Evolutionary conservation across 1,140 invertebrate species (phyloP), one percentile per base, ranked within the genome.

Genomic region (Trachelipus rathkii): DNA sequence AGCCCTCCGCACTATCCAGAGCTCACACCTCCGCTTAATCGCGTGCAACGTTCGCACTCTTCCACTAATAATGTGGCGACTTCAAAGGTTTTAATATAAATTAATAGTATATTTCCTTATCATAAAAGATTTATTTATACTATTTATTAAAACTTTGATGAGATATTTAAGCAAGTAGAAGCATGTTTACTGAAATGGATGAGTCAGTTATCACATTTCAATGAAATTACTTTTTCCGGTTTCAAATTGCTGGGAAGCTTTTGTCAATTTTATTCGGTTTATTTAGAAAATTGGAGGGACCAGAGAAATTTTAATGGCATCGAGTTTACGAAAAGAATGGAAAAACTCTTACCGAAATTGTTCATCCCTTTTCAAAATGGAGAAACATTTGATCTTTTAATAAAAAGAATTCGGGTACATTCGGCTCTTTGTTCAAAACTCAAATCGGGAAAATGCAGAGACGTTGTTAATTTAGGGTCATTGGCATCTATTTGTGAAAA

Each of bases 181-280:
- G 77, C 75, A 44, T 81, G 79, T 24, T 50, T 76, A 44, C 21
- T 66, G n/a, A 81, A 81, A 72, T 81, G 79, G 79, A n/a, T 76
- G 43, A 71, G 53, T 43, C 75, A 81, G 44, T 68, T 81, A 10
- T 15, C 24, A 8, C 72, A 72, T 7, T 44, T 13, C 9, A 23
- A n/a, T n/a, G 46, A 66, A 23, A 23, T 74, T 9, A 71, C 74
- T 5, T 78, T 75, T 53, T 68, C 79, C 0, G 79, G 71, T 13
- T 23, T 76, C 10, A 78, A 71, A 24, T 77, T 81, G 13, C 24
- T 81, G 10, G 79, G 79, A 13, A 78, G 77, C 44, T 74, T 75
- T 50, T 78, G 75, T 69, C 24, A 69, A 45, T 81, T 81, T 73
- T 53, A 75, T 10, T 70, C 50, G 0, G 50, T 69, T 67, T 81